These are phyloP conservation scores for Watsonalla binaria DNA, from an alignment of 2,888 invertebrate genomes.

Conservation along the genomic window DNA sequence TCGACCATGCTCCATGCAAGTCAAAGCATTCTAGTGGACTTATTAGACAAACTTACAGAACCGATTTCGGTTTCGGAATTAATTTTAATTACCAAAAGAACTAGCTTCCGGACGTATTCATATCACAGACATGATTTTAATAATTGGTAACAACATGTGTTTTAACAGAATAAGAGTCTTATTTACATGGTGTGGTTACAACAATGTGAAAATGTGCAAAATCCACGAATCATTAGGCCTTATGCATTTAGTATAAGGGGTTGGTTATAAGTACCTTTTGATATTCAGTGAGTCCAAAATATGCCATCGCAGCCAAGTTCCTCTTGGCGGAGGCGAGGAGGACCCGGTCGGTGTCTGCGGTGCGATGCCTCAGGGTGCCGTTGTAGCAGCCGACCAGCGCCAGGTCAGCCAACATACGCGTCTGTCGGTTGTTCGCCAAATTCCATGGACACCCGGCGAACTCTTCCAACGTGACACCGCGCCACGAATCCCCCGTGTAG, in stretches of 20 bases:
- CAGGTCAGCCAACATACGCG: slow-evolving; percentile 97
- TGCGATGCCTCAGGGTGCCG: slow-evolving; percentile 83
- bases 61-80: neutral
- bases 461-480: slow-evolving; percentile 92
- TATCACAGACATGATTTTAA: neutral
- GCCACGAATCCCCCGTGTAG: slow-evolving; percentile 89
- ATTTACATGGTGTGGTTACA: too few relatives aligned
- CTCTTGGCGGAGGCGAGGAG: slow-evolving; percentile 97
- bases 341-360: slow-evolving; percentile 87
- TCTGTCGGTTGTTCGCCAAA: slow-evolving; percentile 97
- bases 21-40: neutral
- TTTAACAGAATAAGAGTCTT: too few relatives aligned
- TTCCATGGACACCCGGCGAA: slow-evolving; percentile 96
- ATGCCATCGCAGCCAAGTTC: slow-evolving; percentile 96
- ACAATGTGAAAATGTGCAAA: too few relatives aligned
- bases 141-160: neutral
- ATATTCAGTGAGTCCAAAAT: slow-evolving; percentile 97
- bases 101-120: too few relatives aligned
- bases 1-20: neutral
- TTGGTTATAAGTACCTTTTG: slow-evolving; percentile 83
- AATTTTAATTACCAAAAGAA: neutral
- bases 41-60: neutral
- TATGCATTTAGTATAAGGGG: too few relatives aligned
- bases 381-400: slow-evolving; percentile 98
- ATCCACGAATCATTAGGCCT: too few relatives aligned